Evolutionary conservation across 1,140 invertebrate species (phyloP).

Genomic region (Rhagoletis pomonella): DNA sequence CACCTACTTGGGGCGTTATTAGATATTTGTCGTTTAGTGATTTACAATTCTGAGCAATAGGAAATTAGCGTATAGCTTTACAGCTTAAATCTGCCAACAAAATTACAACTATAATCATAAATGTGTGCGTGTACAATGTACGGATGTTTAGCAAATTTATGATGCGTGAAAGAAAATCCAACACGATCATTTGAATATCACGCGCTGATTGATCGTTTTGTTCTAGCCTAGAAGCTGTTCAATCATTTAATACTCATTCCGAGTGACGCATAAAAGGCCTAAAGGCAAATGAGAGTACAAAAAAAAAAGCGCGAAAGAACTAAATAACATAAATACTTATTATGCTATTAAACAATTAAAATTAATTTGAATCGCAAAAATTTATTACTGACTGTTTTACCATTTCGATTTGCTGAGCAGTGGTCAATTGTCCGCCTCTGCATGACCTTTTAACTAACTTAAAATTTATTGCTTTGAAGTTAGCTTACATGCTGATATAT

Average conservation of each 20-base stretch:
- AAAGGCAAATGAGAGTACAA: too few species aligned
- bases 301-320: too few species aligned
- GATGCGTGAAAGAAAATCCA: neutral
- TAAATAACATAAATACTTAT: too few species aligned
- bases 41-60: neutral
- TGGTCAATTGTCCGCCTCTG: too few species aligned
- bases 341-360: too few species aligned
- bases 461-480: too few species aligned
- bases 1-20: neutral
- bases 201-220: neutral
- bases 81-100: neutral
- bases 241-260: neutral
- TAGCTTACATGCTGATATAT: too few species aligned
- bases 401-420: too few species aligned
- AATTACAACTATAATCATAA: neutral
- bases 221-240: neutral
- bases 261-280: too few species aligned
- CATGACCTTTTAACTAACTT: too few species aligned
- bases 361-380: too few species aligned
- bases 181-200: neutral
- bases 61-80: neutral
- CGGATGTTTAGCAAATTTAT: conserved; percentile 27
- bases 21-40: neutral
- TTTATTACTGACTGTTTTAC: too few species aligned
- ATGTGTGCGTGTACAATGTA: neutral